These are phyloP conservation scores for Brachyalestes nurse DNA, from an alignment of 2,797 vertebrate species.

Conservation along the genomic window DNA sequence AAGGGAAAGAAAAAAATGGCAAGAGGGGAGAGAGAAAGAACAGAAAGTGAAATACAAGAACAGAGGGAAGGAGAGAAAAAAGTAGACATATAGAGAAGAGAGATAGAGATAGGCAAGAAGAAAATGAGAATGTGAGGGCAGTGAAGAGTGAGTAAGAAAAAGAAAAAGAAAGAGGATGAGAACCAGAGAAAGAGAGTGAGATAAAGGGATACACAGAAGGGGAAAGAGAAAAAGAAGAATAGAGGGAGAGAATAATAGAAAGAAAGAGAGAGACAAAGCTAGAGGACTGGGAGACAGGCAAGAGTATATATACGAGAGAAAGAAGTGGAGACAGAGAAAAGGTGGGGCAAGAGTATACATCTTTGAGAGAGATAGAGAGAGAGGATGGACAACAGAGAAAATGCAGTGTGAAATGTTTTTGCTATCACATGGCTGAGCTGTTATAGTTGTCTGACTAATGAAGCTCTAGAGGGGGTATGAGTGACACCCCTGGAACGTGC, in stretches of 20 bases:
- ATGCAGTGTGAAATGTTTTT: conserved; percentile 58
- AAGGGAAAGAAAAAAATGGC: conserved; percentile 15
- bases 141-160: conserved; percentile 13
- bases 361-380: background rate
- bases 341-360: no score
- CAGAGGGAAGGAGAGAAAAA: background rate
- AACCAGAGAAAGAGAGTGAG: background rate
- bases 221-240: conserved; percentile 22
- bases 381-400: conserved; percentile 40
- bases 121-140: background rate
- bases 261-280: conserved; percentile 17
- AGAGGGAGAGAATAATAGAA: background rate
- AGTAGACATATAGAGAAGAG: conserved; percentile 48
- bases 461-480: conserved; percentile 63
- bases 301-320: background rate
- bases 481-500: conserved; percentile 62
- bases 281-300: conserved; percentile 33
- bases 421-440: conserved; percentile 57
- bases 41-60: background rate
- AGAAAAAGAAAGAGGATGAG: conserved; percentile 30
- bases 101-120: conserved; percentile 3
- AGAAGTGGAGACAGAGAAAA: background rate
- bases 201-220: background rate
- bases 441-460: conserved; percentile 65
- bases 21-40: no score